phyloP scores from a whole-genome alignment of 1,140 invertebrate genomes.

The Danaus melanippus region DNA sequence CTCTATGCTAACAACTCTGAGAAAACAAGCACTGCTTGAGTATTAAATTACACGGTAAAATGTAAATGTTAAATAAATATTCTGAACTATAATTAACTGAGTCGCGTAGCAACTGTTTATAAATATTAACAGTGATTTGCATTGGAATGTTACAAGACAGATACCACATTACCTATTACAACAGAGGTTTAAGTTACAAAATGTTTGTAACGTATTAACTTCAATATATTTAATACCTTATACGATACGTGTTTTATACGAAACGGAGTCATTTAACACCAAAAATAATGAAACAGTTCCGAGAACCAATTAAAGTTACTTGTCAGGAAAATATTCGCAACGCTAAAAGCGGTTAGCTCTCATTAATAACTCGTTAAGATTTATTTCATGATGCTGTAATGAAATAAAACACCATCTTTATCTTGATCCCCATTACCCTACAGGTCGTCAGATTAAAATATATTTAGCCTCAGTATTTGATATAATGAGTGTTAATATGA shows the following conservation, averaged over 20 bases:
- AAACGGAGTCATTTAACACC: neutral
- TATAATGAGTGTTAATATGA: too few relatives aligned
- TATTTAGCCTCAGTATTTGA: too few relatives aligned
- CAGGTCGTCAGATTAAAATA: neutral
- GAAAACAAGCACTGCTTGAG: constrained; percentile 29
- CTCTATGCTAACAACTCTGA: constrained; percentile 30
- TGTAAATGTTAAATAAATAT: too few relatives aligned
- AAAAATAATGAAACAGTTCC: constrained; percentile 25
- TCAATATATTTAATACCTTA: too few relatives aligned
- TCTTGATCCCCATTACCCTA: constrained; percentile 19
- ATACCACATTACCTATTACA: too few relatives aligned
- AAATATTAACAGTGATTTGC: too few relatives aligned
- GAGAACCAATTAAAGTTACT: constrained; percentile 46
- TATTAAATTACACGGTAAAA: constrained; percentile 7
- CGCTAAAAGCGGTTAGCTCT: constrained; percentile 29
- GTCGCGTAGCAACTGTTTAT: too few relatives aligned
- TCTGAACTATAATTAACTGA: too few relatives aligned
- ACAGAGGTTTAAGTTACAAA: too few relatives aligned
- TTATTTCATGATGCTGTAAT: constrained; percentile 31
- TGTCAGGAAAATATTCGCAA: constrained; percentile 31
- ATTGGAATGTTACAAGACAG: too few relatives aligned
- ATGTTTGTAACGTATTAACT: too few relatives aligned
- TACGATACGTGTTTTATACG: too few relatives aligned
- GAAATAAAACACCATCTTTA: constrained; percentile 21
- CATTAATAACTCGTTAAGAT: constrained; percentile 51